Evolutionary conservation across 1,140 invertebrate species (phyloP).

Genomic region (Nomia melanderi): DNA sequence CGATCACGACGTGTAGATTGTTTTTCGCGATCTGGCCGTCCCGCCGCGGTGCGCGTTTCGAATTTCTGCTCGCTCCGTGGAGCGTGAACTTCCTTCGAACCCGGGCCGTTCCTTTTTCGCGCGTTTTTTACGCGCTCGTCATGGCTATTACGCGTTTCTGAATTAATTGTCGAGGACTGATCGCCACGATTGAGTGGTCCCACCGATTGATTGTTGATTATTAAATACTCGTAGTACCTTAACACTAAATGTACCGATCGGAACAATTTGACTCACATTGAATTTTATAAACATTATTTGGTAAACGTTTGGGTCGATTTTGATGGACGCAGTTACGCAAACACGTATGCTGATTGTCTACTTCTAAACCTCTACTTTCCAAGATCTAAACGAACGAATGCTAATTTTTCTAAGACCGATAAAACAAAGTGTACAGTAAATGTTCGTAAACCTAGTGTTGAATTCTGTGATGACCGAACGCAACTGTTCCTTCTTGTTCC

Average conservation of each 20-base stretch:
- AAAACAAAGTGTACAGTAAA: too few species aligned
- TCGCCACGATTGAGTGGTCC: not conserved
- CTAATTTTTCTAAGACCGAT: too few species aligned
- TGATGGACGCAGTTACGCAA: too few species aligned
- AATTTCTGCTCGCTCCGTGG: slow-evolving; percentile 56
- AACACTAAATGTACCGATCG: too few species aligned
- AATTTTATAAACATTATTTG: too few species aligned
- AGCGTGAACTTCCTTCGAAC: slow-evolving; percentile 48
- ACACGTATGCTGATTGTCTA: too few species aligned
- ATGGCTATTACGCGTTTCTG: not conserved
- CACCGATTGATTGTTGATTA: not conserved
- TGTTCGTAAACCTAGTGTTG: too few species aligned
- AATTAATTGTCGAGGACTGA: not conserved
- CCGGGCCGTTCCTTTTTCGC: not conserved
- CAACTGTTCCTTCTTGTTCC: not conserved
- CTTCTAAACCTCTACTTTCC: too few species aligned
- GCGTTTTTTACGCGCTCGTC: not conserved
- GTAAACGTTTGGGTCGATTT: too few species aligned
- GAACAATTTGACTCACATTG: too few species aligned
- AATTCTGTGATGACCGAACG: not conserved
- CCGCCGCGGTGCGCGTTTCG: slow-evolving; percentile 41
- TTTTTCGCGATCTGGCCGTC: slow-evolving; percentile 22
- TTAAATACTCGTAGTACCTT: too few species aligned
- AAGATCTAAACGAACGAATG: too few species aligned
- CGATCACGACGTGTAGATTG: slow-evolving; percentile 53